Evolutionary conservation across 2,797 vertebrate species (phyloP).

Genomic region (Neostethus bicornis): DNA sequence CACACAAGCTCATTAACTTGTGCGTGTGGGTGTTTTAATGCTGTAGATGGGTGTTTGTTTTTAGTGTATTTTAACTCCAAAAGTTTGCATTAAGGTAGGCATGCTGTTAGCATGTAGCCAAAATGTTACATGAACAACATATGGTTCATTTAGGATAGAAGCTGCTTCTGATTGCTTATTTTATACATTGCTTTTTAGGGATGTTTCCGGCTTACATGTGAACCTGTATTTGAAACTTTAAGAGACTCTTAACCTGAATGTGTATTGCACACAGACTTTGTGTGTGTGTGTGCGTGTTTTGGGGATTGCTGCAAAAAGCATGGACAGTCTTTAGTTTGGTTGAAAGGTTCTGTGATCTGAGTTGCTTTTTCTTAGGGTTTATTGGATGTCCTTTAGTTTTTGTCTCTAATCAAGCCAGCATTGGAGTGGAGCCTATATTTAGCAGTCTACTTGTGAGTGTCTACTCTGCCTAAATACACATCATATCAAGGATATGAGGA

Average conservation of each 20-base stretch:
- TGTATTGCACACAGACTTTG: slow-evolving; percentile 9
- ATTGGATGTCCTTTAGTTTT: slow-evolving; percentile 13
- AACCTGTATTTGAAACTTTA: slow-evolving; percentile 14
- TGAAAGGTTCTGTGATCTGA: slow-evolving; percentile 34
- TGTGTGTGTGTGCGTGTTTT: slow-evolving; percentile 8
- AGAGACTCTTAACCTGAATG: slow-evolving; percentile 12
- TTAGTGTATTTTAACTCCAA: slow-evolving; percentile 25
- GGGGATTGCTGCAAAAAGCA: background rate
- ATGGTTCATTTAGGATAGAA: slow-evolving; percentile 39
- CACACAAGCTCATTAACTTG: slow-evolving; percentile 66
- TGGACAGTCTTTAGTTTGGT: slow-evolving; percentile 25
- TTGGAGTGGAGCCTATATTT: too few species aligned
- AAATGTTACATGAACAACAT: slow-evolving; percentile 2
- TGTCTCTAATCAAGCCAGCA: too few species aligned
- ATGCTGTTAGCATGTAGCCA: slow-evolving; percentile 23
- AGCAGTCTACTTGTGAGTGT: slow-evolving; percentile 46
- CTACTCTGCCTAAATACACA: slow-evolving; percentile 36
- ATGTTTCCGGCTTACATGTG: slow-evolving; percentile 14
- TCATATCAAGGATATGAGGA: slow-evolving; percentile 37
- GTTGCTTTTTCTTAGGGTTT: slow-evolving; percentile 26
- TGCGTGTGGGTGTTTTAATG: slow-evolving; percentile 50
- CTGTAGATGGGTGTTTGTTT: slow-evolving; percentile 46
- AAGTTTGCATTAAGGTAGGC: slow-evolving; percentile 19
- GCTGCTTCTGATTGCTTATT: slow-evolving; percentile 58
- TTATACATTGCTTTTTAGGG: slow-evolving; percentile 35